Percentiles rank a stretch among this genome's conserved stretches.
Evolutionary conservation across 2,888 invertebrate genomes (phyloP).

Genomic region (Andricus curvator): DNA sequence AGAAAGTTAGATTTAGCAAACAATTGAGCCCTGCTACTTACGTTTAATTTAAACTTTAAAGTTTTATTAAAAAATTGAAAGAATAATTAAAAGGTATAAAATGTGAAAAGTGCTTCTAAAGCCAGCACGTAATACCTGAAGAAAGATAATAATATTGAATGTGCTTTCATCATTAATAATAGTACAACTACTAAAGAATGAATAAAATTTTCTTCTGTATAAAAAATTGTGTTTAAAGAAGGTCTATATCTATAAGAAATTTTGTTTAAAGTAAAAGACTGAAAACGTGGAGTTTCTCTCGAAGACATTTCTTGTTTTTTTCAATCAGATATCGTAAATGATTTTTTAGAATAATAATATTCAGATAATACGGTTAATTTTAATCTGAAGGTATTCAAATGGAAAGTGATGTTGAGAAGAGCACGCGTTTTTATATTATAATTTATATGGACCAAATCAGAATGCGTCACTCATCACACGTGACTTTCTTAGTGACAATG

Average conservation of each 20-base stretch:
- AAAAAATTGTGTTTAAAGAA: too few relatives aligned
- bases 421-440: background rate
- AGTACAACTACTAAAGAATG: too few relatives aligned
- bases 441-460: background rate
- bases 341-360: too few relatives aligned
- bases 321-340: too few relatives aligned
- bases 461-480: conserved; percentile 45
- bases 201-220: too few relatives aligned
- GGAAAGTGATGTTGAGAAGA: background rate
- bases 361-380: too few relatives aligned
- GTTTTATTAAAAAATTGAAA: background rate
- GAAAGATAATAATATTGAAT: background rate
- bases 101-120: background rate
- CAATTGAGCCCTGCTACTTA: conserved; percentile 14
- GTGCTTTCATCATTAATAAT: too few relatives aligned
- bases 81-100: background rate
- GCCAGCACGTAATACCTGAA: background rate
- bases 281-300: too few relatives aligned
- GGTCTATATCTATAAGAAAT: too few relatives aligned
- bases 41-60: background rate
- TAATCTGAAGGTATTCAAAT: background rate
- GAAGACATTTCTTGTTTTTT: too few relatives aligned
- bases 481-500: conserved; percentile 46
- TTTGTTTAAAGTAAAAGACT: too few relatives aligned
- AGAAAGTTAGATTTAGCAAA: conserved; percentile 36